phyloP scores from a whole-genome alignment of 2,888 invertebrate species.

The Lobophora halterata region DNA sequence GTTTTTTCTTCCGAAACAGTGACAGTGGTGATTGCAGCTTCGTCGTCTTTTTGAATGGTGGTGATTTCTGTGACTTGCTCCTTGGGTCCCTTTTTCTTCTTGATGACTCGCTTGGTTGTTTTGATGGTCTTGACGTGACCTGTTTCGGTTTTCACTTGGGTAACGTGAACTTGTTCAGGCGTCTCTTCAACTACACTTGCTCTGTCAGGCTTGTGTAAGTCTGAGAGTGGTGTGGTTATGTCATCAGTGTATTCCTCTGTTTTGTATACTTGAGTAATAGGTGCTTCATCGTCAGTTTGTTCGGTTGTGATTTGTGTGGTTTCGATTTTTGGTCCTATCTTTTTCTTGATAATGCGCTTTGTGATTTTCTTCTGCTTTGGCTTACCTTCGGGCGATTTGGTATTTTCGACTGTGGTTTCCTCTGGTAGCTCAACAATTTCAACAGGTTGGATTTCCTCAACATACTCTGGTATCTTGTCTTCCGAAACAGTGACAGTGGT shows the following conservation, averaged over 20 bases:
- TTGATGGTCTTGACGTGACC: too few species aligned
- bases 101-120: conserved; percentile 43
- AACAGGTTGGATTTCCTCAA: conserved; percentile 6
- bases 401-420: conserved; percentile 33
- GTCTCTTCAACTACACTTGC: too few species aligned
- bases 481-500: conserved; percentile 30
- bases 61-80: conserved; percentile 35
- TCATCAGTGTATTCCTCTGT: too few species aligned
- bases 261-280: too few species aligned
- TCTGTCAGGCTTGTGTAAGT: conserved; percentile 24
- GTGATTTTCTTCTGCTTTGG: conserved; percentile 32
- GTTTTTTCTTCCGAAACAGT: not conserved
- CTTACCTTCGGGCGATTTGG: conserved; percentile 35
- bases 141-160: too few species aligned
- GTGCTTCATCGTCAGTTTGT: too few species aligned
- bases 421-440: conserved; percentile 40
- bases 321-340: conserved; percentile 51
- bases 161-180: conserved; percentile 32
- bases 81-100: conserved; percentile 29
- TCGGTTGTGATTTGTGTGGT: too few species aligned
- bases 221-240: conserved; percentile 48
- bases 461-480: conserved; percentile 38
- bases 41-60: conserved; percentile 27
- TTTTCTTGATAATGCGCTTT: conserved; percentile 35
- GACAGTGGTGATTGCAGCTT: conserved; percentile 30